Evolutionary conservation across 2,888 invertebrate genomes (phyloP), one percentile per base, ranked within the genome.

Genomic region (Oscheius sp.): DNA sequence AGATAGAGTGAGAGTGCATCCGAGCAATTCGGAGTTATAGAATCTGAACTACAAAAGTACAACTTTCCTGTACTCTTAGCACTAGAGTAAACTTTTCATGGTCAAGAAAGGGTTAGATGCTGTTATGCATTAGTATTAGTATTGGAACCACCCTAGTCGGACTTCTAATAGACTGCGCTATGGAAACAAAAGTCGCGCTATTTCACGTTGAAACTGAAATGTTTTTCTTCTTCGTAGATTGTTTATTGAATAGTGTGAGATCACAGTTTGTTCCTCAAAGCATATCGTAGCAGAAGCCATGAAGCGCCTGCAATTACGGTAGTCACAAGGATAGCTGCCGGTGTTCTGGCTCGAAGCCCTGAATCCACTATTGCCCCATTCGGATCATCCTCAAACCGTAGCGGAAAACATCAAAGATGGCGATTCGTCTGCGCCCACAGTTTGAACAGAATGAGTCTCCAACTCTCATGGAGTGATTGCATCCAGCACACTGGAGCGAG

Each of bases 241-340:
- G 42, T 42, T 42, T 42, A 42, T 42, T 21, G 7, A 42, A 42
- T 42, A 58, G 2, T 9, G 11, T 2, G 62, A 21, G 7, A 63
- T 63, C 37, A 70, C 47, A 70, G 29, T 57, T 70, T 57, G 48
- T 70, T 57, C n/a, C 70, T 35, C 1, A 70, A 33, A 9, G 47
- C 47, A 29, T 70, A 70, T 9, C 70, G 70, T 10, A 70, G 59
- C 1, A 47, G 48, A 10, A 70, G 59, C 70, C 70, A 70, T 9
- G 58, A n/a, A n/a, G 59, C 13, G 11, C 37, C 37, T 1, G 42
- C 70, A 5, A 70, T 47, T 7, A 37, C 29, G 11, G 59, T 42
- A 21, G 70, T 70, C 21, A 29, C 10, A 29, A 70, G 32, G 13
- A 70, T 29, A 33, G 42, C 29, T 11, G 29, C 57, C 2, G 70